A percentile compares a stretch with the other conserved stretches of the same genome.
Conservation (phyloP, 1,140 invertebrate species). For the Cryptotermes secundus region DNA sequence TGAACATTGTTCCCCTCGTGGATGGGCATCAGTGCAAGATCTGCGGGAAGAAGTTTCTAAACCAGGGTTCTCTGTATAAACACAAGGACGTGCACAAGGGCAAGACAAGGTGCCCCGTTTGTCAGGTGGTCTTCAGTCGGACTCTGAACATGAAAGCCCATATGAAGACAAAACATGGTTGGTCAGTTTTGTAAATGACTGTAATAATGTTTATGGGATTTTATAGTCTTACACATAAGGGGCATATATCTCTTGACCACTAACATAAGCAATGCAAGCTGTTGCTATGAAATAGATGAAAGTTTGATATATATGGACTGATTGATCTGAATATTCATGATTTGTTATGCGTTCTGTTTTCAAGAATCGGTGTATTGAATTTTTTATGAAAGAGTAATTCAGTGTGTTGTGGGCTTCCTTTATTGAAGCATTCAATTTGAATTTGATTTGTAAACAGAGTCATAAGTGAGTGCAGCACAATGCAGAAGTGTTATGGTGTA, state of each 20-base stretch:
- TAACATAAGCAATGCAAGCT: not conserved
- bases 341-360: too few relatives aligned
- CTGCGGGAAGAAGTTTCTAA: conserved; percentile 53
- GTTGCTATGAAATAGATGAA: not conserved
- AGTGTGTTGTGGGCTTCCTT: too few relatives aligned
- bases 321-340: not conserved
- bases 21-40: conserved; percentile 51
- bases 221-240: too few relatives aligned
- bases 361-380: too few relatives aligned
- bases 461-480: conserved; percentile 10
- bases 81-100: conserved; percentile 56
- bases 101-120: conserved; percentile 53
- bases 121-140: conserved; percentile 53
- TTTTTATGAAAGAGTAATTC: too few relatives aligned
- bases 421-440: too few relatives aligned
- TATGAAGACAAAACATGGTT: conserved; percentile 52
- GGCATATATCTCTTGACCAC: too few relatives aligned
- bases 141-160: conserved; percentile 54
- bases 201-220: too few relatives aligned
- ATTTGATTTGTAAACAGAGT: not conserved
- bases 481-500: not conserved
- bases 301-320: not conserved
- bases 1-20: conserved; percentile 40
- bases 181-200: not conserved
- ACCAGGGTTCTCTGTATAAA: conserved; percentile 52